Evolutionary conservation across 2,797 vertebrate species (phyloP).

Genomic region (Ceryle rudis): DNA sequence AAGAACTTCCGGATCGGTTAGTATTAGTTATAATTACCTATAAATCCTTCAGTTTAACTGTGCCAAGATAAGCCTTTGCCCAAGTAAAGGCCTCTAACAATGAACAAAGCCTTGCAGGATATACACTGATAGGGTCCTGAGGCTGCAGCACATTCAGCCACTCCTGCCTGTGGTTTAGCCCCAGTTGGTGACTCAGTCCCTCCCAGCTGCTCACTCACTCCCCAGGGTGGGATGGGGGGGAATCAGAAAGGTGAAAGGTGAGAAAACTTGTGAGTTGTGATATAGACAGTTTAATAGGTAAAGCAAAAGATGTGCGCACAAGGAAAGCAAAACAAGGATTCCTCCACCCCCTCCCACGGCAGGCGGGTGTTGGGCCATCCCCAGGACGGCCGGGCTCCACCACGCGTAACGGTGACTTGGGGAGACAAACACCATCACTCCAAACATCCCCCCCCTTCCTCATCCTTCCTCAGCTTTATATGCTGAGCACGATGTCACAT

Average conservation of each 20-base stretch:
- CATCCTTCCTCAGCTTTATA: not conserved
- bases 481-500: fast-evolving
- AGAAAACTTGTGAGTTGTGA: not conserved
- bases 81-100: not conserved
- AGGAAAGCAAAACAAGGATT: not conserved
- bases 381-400: not conserved
- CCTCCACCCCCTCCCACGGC: not conserved
- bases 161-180: not conserved
- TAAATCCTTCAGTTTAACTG: not conserved
- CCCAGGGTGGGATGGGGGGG: not conserved
- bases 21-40: not conserved
- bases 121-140: fast-evolving
- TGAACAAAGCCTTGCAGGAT: not conserved
- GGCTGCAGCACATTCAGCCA: no score
- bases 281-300: not conserved
- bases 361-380: not conserved
- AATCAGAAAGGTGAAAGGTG: not conserved
- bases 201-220: not conserved
- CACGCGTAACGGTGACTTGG: fast-evolving
- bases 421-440: not conserved
- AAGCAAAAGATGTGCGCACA: not conserved
- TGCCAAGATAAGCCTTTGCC: not conserved
- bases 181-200: not conserved
- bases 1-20: not conserved
- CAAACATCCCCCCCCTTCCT: no score